Evolutionary conservation across 2,888 invertebrate species (phyloP).

Genomic region (Dicranocentrus wangi): DNA sequence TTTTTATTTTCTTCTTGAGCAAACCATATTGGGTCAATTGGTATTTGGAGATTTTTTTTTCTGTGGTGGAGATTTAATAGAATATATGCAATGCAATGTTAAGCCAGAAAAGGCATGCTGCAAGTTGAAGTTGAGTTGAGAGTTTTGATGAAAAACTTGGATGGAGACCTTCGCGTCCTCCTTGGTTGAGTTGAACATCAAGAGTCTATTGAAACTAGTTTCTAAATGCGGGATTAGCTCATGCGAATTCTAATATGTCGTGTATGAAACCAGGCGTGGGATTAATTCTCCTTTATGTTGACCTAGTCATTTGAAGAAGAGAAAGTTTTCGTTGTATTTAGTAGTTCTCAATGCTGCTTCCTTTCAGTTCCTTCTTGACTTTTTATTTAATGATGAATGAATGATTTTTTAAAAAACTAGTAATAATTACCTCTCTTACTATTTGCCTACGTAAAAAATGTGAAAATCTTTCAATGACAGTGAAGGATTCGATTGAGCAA

Average conservation of each 20-base stretch:
- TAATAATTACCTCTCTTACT: no score
- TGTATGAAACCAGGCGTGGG: not conserved
- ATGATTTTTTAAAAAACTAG: no score
- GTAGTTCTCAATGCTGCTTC: not conserved
- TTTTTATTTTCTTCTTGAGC: not conserved
- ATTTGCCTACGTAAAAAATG: no score
- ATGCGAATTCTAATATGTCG: not conserved
- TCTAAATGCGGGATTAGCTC: not conserved
- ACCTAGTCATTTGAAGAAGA: conserved; percentile 1
- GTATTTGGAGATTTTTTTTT: not conserved
- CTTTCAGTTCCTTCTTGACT: not conserved
- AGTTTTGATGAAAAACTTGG: no score
- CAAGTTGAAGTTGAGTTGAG: no score
- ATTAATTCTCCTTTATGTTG: not conserved
- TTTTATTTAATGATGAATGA: not conserved
- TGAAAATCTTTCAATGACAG: no score
- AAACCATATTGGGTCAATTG: conserved; percentile 1
- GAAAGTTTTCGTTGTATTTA: no score
- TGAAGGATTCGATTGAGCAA: no score
- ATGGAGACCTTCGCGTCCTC: not conserved
- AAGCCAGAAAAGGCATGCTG: not conserved
- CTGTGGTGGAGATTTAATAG: no score
- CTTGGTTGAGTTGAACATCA: not conserved
- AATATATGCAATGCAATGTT: no score
- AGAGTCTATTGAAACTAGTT: conserved; percentile 6